Base-by-base conservation (phyloP, 2,888 invertebrate species). In the Xestia xanthographa region DNA sequence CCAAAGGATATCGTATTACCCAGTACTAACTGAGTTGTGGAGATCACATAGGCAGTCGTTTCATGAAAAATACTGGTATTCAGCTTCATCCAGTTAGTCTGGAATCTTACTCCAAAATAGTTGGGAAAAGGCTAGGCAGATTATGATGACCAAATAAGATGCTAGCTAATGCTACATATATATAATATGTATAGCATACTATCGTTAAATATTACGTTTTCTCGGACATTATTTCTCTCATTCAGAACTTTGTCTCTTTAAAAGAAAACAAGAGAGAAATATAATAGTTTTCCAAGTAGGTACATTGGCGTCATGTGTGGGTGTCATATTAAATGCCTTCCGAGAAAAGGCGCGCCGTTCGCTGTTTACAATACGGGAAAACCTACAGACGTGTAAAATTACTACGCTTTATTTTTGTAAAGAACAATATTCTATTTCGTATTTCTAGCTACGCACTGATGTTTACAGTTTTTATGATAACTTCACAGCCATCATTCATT, bases 261-360 rank as follows among this genome's bases (percentile, higher is more conserved):
- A n/a, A 34, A 72, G 9, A 1, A 41, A 69, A 72, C 12, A 41
- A 43, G 8, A 56, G 20, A 5, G 6, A 17, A 12, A 22, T 20
- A 26, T 62, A 38, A 48, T 22, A 14, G 68, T 48, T 72, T 72
- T 50, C 38, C 62, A 62, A 62, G 62, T 34, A 60, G 20, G 34
- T 62, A 22, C 12, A 38, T 4, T 29, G 58, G 56, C 38, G 34
- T 62, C 60, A 62, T 62, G 17, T 62, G 60, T 60, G 34, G 60
- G 38, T 62, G 38, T 62, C 38, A 41, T 41, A 68, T 48, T 72
- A 34, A 53, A 72, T n/a, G 29, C 69, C 20, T 72, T 50, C 14
- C 11, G 20, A 45, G 45, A 26, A 66, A 34, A 12, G 67, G 17
- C 43, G n/a, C 29, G n/a, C n/a, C 5, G 8, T 45, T 45, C 17